Base-by-base conservation (phyloP, 37 sponge, comb jelly and placozoan genomes). In the Beroe ovata region DNA sequence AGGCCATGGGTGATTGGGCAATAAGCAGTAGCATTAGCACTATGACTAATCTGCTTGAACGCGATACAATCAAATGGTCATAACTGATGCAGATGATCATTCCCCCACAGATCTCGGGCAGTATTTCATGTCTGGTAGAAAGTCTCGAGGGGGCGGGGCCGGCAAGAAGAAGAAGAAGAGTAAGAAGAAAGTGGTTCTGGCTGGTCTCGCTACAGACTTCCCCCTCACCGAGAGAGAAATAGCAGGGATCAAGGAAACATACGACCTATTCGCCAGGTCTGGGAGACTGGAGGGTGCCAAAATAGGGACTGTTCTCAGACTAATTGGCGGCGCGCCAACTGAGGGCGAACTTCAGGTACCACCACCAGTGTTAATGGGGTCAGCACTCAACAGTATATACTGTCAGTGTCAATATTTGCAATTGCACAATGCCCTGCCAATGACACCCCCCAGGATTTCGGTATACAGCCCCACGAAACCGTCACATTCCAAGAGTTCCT, bases 191-290 rank as follows among this genome's bases (percentile, higher is more conserved):
- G 54, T 77, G 2, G 18, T 77, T 2, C 22, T 77, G 1, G 25
- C 84, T 11, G 54, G 54, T n/a, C 26, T 77, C 36, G 84, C 84
- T 36, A 1, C 84, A 77, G 84, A 77, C 28, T 77, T 77, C 84
- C 84, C 84, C 4, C 84, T 77, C 18, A 77, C 84, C 8, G 54
- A 42, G 3, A 54, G 23, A 4, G 84, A 77, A 35, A 77, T 42
- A 8, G 38, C 35, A 39, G 33, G 20, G 23, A 77, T 77, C 38
- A 77, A 77, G 33, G 4, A 21, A n/a, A 77, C 84, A 16, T 77
- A 77, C 84, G 84, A 77, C 21, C 21, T 77, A 42, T 77, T 36
- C 84, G 35, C 84, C 1, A 38, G 30, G 30, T 66, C 36, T 32
- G 69, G 69, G 25, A 11, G 84, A 23, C 54, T 77, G 38, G 84